Evolutionary conservation across 2,113 vertebrate genomes (phyloP).

Genomic region (Spilogale gracilis): DNA sequence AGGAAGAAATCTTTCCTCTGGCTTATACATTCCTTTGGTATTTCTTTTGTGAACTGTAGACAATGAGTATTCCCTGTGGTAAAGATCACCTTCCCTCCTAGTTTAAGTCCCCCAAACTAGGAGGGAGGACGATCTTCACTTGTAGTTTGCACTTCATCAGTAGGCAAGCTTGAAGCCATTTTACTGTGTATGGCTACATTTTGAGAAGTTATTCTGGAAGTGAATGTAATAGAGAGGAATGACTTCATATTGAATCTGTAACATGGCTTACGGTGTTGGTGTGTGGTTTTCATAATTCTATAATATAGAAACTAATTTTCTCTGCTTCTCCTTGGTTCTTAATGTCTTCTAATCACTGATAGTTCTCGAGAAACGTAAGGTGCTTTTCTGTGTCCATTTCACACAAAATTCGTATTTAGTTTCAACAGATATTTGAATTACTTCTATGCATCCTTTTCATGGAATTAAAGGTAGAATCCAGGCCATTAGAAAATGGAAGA

Average conservation of each 20-base stretch:
- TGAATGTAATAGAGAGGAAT: slow-evolving; percentile 49
- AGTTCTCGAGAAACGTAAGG: slow-evolving; percentile 63
- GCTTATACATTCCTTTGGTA: neutral
- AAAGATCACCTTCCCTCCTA: neutral
- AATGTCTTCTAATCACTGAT: slow-evolving; percentile 56
- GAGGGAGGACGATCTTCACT: neutral
- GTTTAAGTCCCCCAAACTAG: neutral
- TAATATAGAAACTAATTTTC: slow-evolving; percentile 57
- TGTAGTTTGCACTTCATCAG: slow-evolving; percentile 32
- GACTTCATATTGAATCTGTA: slow-evolving; percentile 61
- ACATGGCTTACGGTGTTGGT: slow-evolving; percentile 40
- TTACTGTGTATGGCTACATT: neutral
- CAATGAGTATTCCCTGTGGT: neutral
- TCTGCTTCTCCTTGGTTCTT: slow-evolving; percentile 45
- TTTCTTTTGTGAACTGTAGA: slow-evolving; percentile 6
- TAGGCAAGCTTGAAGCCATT: slow-evolving; percentile 31
- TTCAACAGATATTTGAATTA: slow-evolving; percentile 47
- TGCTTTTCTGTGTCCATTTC: slow-evolving; percentile 62
- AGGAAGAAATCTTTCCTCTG: slow-evolving; percentile 49
- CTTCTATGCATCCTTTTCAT: slow-evolving; percentile 30
- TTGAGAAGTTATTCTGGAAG: slow-evolving; percentile 29
- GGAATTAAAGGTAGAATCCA: slow-evolving; percentile 34
- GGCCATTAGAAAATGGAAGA: slow-evolving; percentile 6
- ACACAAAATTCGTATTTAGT: slow-evolving; percentile 25
- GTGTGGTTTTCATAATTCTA: slow-evolving; percentile 56